Evolutionary conservation across 2,797 vertebrate species (phyloP).

Genomic region (Chelidonichthys spinosus): DNA sequence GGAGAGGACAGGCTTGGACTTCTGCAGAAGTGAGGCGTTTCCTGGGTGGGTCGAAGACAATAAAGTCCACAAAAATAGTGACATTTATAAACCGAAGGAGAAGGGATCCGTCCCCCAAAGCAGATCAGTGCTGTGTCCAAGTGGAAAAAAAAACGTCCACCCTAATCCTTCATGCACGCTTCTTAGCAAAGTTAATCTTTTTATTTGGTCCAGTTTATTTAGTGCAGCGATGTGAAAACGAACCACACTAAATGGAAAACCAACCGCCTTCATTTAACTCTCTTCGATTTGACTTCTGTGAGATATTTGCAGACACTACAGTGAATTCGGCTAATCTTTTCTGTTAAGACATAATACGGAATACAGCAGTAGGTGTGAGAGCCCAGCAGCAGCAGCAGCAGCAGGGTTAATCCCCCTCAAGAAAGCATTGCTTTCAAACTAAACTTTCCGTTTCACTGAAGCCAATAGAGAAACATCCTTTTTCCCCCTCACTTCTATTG

Average conservation of each 20-base stretch:
- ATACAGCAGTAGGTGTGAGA: neutral
- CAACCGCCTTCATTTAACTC: neutral
- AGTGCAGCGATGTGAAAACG: no score
- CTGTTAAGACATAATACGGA: constrained; percentile 12
- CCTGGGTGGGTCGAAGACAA: neutral
- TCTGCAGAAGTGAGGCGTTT: neutral
- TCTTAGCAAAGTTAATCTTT: no score
- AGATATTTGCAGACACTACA: neutral
- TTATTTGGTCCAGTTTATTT: neutral
- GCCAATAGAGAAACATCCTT: constrained; percentile 2
- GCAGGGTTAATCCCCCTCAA: constrained; percentile 4
- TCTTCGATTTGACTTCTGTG: neutral
- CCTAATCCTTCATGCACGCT: no score
- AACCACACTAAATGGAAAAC: neutral
- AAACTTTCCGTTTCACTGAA: constrained; percentile 2
- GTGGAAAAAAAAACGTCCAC: no score
- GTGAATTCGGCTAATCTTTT: constrained; percentile 26
- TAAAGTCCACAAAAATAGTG: neutral
- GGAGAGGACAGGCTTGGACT: no score
- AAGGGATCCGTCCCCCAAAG: neutral
- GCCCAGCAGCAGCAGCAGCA: constrained; percentile 2
- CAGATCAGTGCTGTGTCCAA: no score
- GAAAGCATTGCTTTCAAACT: constrained; percentile 11
- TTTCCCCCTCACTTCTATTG: constrained; percentile 43
- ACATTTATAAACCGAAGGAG: neutral